phyloP scores from a whole-genome alignment of 2,888 invertebrate genomes.

The Oscheius myriophilus region DNA sequence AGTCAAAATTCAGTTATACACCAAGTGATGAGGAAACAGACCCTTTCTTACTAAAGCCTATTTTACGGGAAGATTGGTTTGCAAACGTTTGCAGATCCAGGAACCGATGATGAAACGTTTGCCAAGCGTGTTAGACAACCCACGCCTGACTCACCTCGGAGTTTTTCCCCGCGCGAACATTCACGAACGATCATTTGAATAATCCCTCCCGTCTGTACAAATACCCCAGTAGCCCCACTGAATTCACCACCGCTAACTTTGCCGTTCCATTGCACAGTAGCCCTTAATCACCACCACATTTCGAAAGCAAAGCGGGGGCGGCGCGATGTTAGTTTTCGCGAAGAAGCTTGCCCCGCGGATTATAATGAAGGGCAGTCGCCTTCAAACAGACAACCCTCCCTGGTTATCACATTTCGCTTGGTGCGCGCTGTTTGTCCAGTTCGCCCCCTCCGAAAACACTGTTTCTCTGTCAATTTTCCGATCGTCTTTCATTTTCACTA shows the following conservation, averaged over 20 bases:
- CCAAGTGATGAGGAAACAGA: no score
- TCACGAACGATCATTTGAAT: slow-evolving; percentile 13
- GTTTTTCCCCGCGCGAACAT: slow-evolving; percentile 7
- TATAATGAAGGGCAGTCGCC: slow-evolving; percentile 28
- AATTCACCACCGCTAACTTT: neutral
- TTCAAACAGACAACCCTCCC: slow-evolving; percentile 27
- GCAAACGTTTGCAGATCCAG: no score
- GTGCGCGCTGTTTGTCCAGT: slow-evolving; percentile 23
- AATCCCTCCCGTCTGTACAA: slow-evolving; percentile 19
- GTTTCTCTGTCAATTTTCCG: neutral
- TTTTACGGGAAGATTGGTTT: no score
- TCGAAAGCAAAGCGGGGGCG: slow-evolving; percentile 9
- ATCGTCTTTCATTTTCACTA: no score
- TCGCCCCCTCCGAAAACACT: slow-evolving; percentile 19
- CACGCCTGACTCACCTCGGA: no score
- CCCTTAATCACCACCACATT: slow-evolving; percentile 14
- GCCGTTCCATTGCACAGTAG: neutral
- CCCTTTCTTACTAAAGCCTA: no score
- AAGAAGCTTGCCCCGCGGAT: slow-evolving; percentile 23
- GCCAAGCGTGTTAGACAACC: no score
- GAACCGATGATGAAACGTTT: no score
- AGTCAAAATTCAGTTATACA: no score
- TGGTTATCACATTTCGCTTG: slow-evolving; percentile 27
- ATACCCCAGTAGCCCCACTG: neutral
- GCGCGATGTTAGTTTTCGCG: slow-evolving; percentile 16